Base-by-base conservation (phyloP, 2,888 invertebrate species). In the Diarsia mendica region DNA sequence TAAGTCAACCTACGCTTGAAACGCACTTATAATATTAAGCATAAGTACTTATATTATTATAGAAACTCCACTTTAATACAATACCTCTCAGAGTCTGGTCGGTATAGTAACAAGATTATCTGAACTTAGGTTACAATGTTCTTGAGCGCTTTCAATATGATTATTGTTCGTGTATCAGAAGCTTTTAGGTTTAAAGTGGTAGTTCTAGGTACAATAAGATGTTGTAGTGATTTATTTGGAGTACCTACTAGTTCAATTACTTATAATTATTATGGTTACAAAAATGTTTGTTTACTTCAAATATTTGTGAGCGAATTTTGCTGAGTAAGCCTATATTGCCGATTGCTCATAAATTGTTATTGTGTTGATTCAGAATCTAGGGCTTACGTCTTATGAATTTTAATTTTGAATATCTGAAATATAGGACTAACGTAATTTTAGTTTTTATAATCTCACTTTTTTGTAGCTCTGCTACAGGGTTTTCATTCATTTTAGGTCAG, bases 101-200 rank as follows among this genome's bases (percentile, higher is more conserved):
- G 55, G 20, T 61, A 66, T 63, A 28, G 51, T 75, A 82, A 82
- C 60, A 55, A 39, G 61, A 84, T 82, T 82, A 84, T 71, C 75
- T 61, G 20, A 79, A 83, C 80, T 74, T 55, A 28, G 33, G 65
- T 44, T 65, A 68, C 51, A 66, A 48, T 67, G 51, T 71, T 67
- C 75, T 74, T 58, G 64, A 61, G 68, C 48, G 71, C 64, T 73
- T 79, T 58, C 55, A 65, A 63, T 75, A 72, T 48, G 46, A 60
- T 81, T 79, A 79, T 64, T 74, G 80, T 70, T 74, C 53, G 53
- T 64, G 74, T 67, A 73, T 64, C 67, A 51, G 53, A 82, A 72
- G 72, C 64, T 81, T 49, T 78, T 81, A 78, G 66, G 49, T 49
- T 23, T 67, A 67, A 64, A 67, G 67, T 76, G 63, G 49, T 39